phyloP scores from a whole-genome alignment of 2,797 vertebrate species.

The Rhincodon typus region DNA sequence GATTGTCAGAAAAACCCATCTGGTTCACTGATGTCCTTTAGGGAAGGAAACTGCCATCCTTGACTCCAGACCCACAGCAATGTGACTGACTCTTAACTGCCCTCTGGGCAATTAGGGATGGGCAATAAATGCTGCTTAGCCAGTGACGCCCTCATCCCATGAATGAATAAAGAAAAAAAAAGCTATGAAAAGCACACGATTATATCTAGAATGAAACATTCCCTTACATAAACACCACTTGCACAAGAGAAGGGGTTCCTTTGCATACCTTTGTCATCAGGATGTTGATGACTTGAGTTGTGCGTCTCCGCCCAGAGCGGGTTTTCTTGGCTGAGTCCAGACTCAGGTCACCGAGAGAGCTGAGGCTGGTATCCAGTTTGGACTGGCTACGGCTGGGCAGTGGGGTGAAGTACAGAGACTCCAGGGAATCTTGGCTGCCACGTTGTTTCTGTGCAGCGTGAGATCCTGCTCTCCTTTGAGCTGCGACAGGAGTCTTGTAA shows the following conservation, averaged over 20 bases:
- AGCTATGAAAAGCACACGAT: neutral
- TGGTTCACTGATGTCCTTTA: no score
- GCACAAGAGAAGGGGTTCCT: neutral
- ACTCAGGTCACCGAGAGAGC: constrained; percentile 53
- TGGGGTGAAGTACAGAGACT: constrained; percentile 84
- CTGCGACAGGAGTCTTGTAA: neutral
- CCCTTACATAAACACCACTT: neutral
- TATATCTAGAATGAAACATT: neutral
- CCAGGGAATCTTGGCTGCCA: constrained; percentile 65
- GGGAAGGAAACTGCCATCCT: no score
- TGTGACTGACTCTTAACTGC: no score
- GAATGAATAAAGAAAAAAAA: no score
- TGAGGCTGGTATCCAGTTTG: constrained; percentile 57
- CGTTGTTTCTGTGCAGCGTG: constrained; percentile 49
- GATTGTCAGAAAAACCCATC: no score
- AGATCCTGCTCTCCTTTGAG: constrained; percentile 27
- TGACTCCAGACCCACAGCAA: no score
- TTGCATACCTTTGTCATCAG: constrained; percentile 77
- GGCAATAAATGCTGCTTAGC: no score
- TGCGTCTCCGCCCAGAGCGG: constrained; percentile 67
- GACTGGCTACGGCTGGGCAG: constrained; percentile 53
- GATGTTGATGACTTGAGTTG: constrained; percentile 85
- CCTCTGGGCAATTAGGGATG: no score
- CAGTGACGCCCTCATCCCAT: no score
- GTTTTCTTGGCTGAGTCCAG: constrained; percentile 60